Conservation (phyloP, 2,797 vertebrate species). For the Sebastes dallii region DNA sequence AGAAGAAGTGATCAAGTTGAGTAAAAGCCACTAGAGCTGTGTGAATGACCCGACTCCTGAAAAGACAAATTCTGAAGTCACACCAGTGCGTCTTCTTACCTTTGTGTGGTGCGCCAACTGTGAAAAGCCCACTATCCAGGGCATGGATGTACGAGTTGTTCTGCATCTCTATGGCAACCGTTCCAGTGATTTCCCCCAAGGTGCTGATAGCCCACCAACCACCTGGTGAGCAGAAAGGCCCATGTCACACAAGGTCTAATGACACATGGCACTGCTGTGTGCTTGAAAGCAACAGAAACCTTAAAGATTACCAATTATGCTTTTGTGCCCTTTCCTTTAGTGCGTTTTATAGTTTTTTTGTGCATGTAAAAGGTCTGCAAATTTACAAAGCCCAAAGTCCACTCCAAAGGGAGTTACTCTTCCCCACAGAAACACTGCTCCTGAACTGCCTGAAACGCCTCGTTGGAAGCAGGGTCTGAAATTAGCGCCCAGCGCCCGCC, state of each 20-base stretch:
- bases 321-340: background rate
- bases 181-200: slow-evolving; percentile 92
- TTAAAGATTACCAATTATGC: background rate
- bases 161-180: slow-evolving; percentile 95
- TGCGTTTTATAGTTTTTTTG: too few relatives aligned
- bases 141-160: slow-evolving; percentile 91
- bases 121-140: slow-evolving; percentile 95
- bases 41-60: background rate
- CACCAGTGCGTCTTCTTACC: slow-evolving; percentile 73
- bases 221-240: slow-evolving; percentile 75
- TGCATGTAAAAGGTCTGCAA: too few relatives aligned
- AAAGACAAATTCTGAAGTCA: background rate
- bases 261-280: background rate
- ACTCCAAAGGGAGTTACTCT: too few relatives aligned
- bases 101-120: slow-evolving; percentile 91
- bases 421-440: too few relatives aligned
- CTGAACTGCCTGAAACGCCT: too few relatives aligned
- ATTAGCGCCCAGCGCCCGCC: too few relatives aligned
- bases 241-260: background rate
- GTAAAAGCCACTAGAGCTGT: background rate
- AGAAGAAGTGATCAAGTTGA: background rate
- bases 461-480: too few relatives aligned
- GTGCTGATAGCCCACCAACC: slow-evolving; percentile 90
- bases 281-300: background rate
- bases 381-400: too few relatives aligned